A percentile compares a stretch with the other conserved stretches of the same genome.
phyloP scores from a whole-genome alignment of 2,888 invertebrate genomes.

The Dendrolimus houi region DNA sequence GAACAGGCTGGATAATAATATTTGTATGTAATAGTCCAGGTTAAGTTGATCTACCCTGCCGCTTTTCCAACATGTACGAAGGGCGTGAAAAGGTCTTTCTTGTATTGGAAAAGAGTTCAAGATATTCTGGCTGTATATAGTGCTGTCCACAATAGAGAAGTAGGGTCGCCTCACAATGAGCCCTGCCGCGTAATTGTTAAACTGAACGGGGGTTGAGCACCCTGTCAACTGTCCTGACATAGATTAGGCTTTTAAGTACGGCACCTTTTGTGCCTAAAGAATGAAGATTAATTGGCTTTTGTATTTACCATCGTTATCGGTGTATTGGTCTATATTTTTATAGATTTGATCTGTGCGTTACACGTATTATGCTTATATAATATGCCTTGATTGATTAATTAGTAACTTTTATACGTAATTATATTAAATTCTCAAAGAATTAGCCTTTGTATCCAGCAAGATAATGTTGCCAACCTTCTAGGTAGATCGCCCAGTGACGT shows the following conservation, averaged over 20 bases:
- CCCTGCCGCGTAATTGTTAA: slow-evolving; percentile 72
- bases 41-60: slow-evolving; percentile 35
- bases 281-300: too few species aligned
- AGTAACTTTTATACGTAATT: too few species aligned
- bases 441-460: too few species aligned
- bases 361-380: too few species aligned
- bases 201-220: slow-evolving; percentile 69
- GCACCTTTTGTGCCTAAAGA: background rate
- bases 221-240: slow-evolving; percentile 68
- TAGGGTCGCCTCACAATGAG: slow-evolving; percentile 69
- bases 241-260: slow-evolving; percentile 26
- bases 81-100: slow-evolving; percentile 18
- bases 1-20: slow-evolving; percentile 73
- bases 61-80: slow-evolving; percentile 12
- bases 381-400: too few species aligned
- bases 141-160: slow-evolving; percentile 68
- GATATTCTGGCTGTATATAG: slow-evolving; percentile 37
- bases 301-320: too few species aligned
- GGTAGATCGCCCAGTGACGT: too few species aligned
- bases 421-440: too few species aligned
- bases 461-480: too few species aligned
- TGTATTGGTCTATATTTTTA: too few species aligned
- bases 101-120: slow-evolving; percentile 24
- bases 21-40: slow-evolving; percentile 57
- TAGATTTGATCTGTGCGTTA: too few species aligned